Evolutionary conservation across 2,888 invertebrate species (phyloP).

Genomic region (Meteorus colon): DNA sequence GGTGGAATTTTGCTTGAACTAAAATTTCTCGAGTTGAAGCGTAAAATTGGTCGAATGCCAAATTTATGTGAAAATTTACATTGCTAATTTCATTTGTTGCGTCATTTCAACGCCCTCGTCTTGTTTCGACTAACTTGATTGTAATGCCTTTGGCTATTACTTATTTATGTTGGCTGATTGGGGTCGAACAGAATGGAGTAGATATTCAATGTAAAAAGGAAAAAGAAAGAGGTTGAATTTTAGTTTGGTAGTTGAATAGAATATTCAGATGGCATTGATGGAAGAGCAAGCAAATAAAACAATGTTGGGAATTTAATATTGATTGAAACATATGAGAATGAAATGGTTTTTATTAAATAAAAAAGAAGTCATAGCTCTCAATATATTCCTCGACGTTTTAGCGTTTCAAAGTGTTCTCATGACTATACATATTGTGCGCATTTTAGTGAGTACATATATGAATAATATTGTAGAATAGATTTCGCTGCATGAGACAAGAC

Average conservation of each 20-base stretch:
- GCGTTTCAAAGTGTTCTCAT: neutral
- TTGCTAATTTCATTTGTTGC: slow-evolving; percentile 32
- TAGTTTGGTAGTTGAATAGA: neutral
- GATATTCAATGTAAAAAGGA: neutral
- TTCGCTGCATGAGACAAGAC: neutral
- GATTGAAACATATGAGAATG: neutral
- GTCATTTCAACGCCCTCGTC: slow-evolving; percentile 25
- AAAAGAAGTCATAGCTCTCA: neutral
- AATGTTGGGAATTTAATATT: neutral
- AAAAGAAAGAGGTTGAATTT: neutral
- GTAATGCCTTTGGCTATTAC: neutral
- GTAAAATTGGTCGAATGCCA: slow-evolving; percentile 37
- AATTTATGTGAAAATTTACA: slow-evolving; percentile 36
- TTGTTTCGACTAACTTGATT: slow-evolving; percentile 23
- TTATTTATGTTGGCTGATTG: neutral
- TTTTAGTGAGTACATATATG: neutral
- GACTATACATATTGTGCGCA: neutral
- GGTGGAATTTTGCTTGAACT: slow-evolving; percentile 27
- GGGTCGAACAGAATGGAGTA: neutral
- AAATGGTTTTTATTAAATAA: neutral
- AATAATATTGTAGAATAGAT: neutral
- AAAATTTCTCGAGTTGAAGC: slow-evolving; percentile 35
- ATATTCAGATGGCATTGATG: neutral
- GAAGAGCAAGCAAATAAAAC: neutral
- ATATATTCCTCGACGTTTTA: neutral